phyloP scores from a whole-genome alignment of 2,888 invertebrate species.

The Lepidochrysops patricia region DNA sequence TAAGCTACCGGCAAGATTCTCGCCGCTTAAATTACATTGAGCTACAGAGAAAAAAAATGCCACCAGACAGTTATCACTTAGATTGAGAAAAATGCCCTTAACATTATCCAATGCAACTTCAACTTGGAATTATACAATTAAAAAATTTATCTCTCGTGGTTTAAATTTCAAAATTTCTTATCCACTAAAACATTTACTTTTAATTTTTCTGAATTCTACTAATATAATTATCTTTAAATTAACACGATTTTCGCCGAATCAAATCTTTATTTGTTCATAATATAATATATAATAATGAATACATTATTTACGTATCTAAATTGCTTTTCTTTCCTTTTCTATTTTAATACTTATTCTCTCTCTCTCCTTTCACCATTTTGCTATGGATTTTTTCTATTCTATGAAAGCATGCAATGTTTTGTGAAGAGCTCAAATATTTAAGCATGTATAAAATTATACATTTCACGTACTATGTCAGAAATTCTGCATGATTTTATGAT shows the following conservation, averaged over 20 bases:
- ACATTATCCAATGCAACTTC: too few species aligned
- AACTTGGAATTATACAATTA: too few species aligned
- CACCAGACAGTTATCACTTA: too few species aligned
- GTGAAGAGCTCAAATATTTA: background rate
- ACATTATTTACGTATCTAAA: slow-evolving; percentile 43
- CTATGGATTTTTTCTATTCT: background rate
- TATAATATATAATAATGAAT: slow-evolving; percentile 46
- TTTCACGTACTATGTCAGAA: background rate
- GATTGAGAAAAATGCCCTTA: too few species aligned
- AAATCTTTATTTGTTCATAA: slow-evolving; percentile 15
- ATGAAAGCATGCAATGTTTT: background rate
- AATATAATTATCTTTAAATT: too few species aligned
- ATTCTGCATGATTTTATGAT: background rate
- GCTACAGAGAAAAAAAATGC: too few species aligned
- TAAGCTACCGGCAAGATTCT: too few species aligned
- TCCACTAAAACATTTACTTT: too few species aligned
- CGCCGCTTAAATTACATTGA: too few species aligned
- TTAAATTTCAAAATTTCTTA: too few species aligned
- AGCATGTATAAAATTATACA: background rate
- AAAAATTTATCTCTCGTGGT: background rate
- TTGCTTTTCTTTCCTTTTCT: background rate
- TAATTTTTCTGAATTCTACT: too few species aligned
- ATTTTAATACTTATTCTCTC: background rate
- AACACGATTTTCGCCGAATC: background rate
- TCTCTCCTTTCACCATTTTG: background rate